Base-by-base conservation (phyloP, 2,888 invertebrate genomes). In the Papilio protenor region DNA sequence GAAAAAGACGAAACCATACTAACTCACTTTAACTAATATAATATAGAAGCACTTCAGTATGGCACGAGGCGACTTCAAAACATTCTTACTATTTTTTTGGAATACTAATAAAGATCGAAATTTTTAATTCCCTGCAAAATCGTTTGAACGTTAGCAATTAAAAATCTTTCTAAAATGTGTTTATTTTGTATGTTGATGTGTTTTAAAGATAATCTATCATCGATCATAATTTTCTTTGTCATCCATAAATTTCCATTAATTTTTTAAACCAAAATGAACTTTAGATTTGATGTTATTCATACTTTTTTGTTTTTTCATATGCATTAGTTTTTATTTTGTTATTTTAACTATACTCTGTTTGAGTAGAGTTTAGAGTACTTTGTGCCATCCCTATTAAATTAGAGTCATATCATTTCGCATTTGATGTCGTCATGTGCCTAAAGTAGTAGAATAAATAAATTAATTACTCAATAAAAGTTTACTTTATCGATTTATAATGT, bases 1-100 rank as follows among this genome's bases (percentile, higher is more conserved):
- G 86, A 83, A 86, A 88, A 86, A 88, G 86, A 88, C 87, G 87
- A 90, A 91, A 91, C 88, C 89, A 90, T 91, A 94, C 93, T 94
- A 94, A 94, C 86, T 91, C 94, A 94, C 94, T 81, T 84, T 91
- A 64, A 92, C 90, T 93, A 83, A 83, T 76, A 72, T 59, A 71
- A 76, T 80, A 59, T 59, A 69, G 45, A 27, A 18, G 33, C 59
- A 76, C 61, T 55, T 52, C 40, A 66, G 12, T 77, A 23, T 77
- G 77, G 33, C 73, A 27, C 27, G 27, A 59, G 49, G 61, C 49
- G 59, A 76, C 59, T 45, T 52, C 71, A 76, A 40, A 66, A 66
- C 3, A 40, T 6, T 40, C 16, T 64, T 12, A 8, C 23, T 10
- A 23, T 10, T 10, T 21, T 57, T 23, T 57, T 57, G 57, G 12